These are phyloP conservation scores for Parasteatoda tepidariorum DNA, from an alignment of 1,140 invertebrate species.

Conservation along the genomic window DNA sequence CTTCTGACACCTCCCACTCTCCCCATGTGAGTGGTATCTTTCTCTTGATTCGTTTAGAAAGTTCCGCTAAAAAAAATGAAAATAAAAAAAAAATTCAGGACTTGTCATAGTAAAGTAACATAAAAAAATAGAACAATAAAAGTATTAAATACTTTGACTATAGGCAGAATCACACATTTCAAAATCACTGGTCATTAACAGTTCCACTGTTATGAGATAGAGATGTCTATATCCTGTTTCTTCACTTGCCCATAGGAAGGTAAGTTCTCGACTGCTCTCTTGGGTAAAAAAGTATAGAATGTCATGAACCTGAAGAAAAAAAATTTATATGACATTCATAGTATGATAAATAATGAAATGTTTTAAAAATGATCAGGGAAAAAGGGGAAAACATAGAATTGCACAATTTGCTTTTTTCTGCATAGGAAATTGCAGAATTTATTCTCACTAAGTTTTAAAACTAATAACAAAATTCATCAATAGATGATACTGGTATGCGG, in stretches of 20 bases:
- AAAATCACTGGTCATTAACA: slow-evolving; percentile 57
- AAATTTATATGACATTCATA: too few relatives aligned
- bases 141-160: background rate
- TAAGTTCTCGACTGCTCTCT: slow-evolving; percentile 71
- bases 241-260: slow-evolving; percentile 93
- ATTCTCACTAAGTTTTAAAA: too few relatives aligned
- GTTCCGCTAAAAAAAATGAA: background rate
- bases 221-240: slow-evolving; percentile 92
- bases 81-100: background rate
- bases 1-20: slow-evolving; percentile 69
- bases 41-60: slow-evolving; percentile 33
- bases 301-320: slow-evolving; percentile 78
- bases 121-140: background rate
- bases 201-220: slow-evolving; percentile 78
- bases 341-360: slow-evolving; percentile 15
- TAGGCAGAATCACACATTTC: background rate
- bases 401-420: background rate
- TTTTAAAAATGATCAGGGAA: background rate
- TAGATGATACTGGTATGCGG: too few relatives aligned
- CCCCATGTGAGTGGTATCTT: slow-evolving; percentile 67
- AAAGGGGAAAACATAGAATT: background rate
- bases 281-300: slow-evolving; percentile 83
- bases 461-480: too few relatives aligned
- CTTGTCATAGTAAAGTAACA: background rate
- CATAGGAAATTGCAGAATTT: background rate